phyloP scores from a whole-genome alignment of 2,113 vertebrate species.

The Deroptyus accipitrinus region DNA sequence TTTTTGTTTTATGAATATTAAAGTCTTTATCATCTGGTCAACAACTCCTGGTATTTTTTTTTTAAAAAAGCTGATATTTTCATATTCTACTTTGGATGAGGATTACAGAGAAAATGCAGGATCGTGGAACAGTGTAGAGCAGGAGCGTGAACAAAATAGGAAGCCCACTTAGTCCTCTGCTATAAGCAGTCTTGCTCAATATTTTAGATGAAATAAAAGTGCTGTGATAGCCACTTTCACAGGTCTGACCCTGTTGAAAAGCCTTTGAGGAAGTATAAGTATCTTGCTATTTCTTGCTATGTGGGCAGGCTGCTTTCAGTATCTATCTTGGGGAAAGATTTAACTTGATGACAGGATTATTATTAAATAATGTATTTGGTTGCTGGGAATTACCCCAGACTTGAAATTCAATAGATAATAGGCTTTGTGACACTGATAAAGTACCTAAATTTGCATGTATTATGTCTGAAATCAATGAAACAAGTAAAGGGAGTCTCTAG shows the following conservation, averaged over 20 bases:
- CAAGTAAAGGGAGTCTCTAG: not conserved
- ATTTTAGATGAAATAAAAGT: not conserved
- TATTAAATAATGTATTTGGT: slow-evolving; percentile 46
- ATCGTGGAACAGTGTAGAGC: not conserved
- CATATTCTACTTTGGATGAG: not conserved
- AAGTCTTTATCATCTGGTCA: slow-evolving; percentile 59
- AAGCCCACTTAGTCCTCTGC: not conserved
- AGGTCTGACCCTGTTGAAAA: slow-evolving; percentile 21
- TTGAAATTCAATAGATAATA: slow-evolving; percentile 35
- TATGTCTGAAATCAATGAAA: not conserved
- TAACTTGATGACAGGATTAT: slow-evolving; percentile 57
- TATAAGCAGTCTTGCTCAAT: not conserved
- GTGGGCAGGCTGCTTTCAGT: slow-evolving; percentile 34
- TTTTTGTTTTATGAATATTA: slow-evolving; percentile 55
- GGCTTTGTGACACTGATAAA: not conserved
- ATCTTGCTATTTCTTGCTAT: not conserved
- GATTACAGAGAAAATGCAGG: not conserved
- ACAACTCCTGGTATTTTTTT: slow-evolving; percentile 25
- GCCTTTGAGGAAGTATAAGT: not conserved
- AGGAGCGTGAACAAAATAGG: not conserved
- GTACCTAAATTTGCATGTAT: slow-evolving; percentile 28
- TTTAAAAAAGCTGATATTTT: slow-evolving; percentile 10
- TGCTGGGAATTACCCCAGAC: slow-evolving; percentile 52
- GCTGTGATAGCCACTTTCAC: not conserved
- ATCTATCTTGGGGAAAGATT: slow-evolving; percentile 13